phyloP scores from a whole-genome alignment of 2,888 invertebrate genomes.

The Xanthia togata region DNA sequence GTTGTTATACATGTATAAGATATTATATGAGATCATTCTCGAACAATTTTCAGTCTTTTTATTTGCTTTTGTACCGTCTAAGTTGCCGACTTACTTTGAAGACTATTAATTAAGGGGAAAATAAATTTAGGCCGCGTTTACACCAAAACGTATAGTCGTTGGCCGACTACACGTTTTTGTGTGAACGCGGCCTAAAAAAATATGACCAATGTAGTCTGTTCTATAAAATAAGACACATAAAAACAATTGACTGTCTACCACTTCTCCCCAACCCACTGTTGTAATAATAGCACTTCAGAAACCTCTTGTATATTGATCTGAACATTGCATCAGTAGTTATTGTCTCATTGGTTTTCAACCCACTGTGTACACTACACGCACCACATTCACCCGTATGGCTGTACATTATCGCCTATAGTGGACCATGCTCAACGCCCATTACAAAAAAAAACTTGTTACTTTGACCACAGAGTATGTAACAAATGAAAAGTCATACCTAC shows the following conservation, averaged over 20 bases:
- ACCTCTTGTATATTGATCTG: slow-evolving; percentile 35
- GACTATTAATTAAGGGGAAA: not conserved
- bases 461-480: slow-evolving; percentile 9
- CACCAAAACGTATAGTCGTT: not conserved
- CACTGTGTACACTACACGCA: slow-evolving; percentile 56
- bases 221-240: slow-evolving; percentile 3
- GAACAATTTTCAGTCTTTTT: slow-evolving; percentile 69
- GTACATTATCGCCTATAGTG: slow-evolving; percentile 24
- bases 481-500: slow-evolving; percentile 10
- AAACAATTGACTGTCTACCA: not conserved
- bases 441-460: not conserved
- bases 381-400: slow-evolving; percentile 35
- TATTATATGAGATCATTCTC: slow-evolving; percentile 87
- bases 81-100: not conserved
- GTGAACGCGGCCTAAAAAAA: not conserved
- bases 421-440: slow-evolving; percentile 5
- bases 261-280: slow-evolving; percentile 8
- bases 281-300: slow-evolving; percentile 32
- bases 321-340: slow-evolving; percentile 66
- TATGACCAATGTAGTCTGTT: not conserved
- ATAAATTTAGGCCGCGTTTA: not conserved
- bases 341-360: slow-evolving; percentile 54
- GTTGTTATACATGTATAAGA: slow-evolving; percentile 82
- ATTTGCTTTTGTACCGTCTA: slow-evolving; percentile 55
- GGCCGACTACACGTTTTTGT: not conserved